Conservation (phyloP, 2,113 vertebrate species). For the Fregetta grallaria region DNA sequence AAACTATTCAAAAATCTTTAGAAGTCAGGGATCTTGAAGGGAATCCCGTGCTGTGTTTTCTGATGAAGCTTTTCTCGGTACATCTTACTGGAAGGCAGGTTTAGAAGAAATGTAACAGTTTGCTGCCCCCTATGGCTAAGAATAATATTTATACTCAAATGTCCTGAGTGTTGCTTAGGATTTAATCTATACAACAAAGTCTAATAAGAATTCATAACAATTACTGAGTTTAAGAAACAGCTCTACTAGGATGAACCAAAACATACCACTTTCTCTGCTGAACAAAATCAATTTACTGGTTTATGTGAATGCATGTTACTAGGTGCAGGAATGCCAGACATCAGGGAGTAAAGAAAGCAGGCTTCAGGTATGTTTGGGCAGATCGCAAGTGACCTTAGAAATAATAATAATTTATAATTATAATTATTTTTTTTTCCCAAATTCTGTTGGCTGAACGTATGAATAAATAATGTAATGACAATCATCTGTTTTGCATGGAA, state of each 20-base stretch:
- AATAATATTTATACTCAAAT: neutral
- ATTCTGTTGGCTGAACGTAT: neutral
- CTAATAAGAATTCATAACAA: neutral
- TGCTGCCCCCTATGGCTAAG: slow-evolving; percentile 66
- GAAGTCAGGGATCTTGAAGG: neutral
- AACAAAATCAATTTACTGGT: neutral
- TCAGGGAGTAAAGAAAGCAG: neutral
- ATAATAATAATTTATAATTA: neutral
- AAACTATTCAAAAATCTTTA: neutral
- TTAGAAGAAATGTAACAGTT: neutral
- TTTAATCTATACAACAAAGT: neutral
- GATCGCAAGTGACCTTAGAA: neutral
- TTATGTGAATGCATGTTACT: neutral
- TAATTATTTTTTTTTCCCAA: neutral
- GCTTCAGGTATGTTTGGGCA: neutral
- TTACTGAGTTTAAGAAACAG: neutral
- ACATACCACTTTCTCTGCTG: neutral
- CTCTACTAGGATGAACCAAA: neutral
- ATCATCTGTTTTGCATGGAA: neutral
- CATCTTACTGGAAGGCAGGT: neutral
- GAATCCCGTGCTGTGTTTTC: neutral
- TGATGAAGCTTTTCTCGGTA: neutral
- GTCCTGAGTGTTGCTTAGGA: neutral
- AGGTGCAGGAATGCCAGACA: neutral
- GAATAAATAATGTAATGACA: neutral